Evolutionary conservation across 2,113 vertebrate species (phyloP).

Genomic region (Vanacampus margaritifer): DNA sequence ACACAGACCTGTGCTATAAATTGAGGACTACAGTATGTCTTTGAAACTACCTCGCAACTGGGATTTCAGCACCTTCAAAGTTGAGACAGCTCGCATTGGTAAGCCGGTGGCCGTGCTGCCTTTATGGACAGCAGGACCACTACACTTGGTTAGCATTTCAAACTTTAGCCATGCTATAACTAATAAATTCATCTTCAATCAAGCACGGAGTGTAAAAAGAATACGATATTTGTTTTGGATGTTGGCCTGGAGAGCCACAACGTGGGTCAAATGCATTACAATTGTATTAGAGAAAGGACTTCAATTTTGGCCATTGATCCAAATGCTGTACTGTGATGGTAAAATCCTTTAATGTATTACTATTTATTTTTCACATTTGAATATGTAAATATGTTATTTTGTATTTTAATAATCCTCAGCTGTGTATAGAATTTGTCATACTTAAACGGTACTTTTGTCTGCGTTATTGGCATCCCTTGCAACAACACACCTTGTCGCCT

Average conservation of each 20-base stretch:
- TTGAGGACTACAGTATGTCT: slow-evolving; percentile 79
- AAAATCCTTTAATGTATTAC: background rate
- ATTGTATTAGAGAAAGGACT: background rate
- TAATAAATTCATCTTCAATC: background rate
- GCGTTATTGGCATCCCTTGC: slow-evolving; percentile 8
- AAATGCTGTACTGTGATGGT: background rate
- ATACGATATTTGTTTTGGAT: background rate
- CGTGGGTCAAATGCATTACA: background rate
- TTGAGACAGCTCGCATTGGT: slow-evolving; percentile 87
- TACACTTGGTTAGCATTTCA: background rate
- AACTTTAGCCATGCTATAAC: background rate
- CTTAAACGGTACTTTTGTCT: background rate
- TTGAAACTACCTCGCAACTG: slow-evolving; percentile 90
- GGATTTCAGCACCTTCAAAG: slow-evolving; percentile 88
- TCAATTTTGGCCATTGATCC: background rate
- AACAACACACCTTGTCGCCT: slow-evolving; percentile 16
- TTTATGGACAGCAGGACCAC: slow-evolving; percentile 19
- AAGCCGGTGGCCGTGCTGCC: slow-evolving; percentile 17
- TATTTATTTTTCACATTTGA: background rate
- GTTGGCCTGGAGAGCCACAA: background rate
- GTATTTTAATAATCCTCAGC: background rate
- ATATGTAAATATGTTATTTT: background rate
- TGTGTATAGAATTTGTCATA: background rate
- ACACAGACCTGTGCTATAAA: slow-evolving; percentile 41
- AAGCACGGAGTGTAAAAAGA: background rate